Percentiles rank a stretch among this genome's conserved stretches.
phyloP scores from a whole-genome alignment of 92 coral and sea anemone genomes.

The Parazoanthus swiftii region DNA sequence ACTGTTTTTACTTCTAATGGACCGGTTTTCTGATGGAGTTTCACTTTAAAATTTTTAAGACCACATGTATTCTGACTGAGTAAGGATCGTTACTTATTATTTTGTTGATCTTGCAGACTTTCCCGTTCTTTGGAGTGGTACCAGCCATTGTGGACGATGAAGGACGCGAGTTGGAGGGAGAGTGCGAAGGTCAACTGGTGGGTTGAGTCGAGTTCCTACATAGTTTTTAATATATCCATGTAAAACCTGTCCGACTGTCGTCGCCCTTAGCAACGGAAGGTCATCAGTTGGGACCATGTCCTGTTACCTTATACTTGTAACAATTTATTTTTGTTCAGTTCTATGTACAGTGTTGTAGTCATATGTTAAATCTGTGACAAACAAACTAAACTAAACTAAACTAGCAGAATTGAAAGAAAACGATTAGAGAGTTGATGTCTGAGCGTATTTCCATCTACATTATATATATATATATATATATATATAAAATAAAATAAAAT shows the following conservation, averaged over 20 bases:
- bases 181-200: conserved; percentile 95
- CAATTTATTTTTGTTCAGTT: too few species aligned
- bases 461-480: too few species aligned
- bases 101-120: conserved; percentile 60
- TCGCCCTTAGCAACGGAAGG: not conserved
- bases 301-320: too few species aligned
- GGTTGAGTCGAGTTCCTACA: not conserved
- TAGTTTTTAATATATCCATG: not conserved
- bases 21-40: not conserved
- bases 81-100: not conserved
- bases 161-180: conserved; percentile 92
- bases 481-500: too few species aligned
- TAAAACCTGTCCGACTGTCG: not conserved
- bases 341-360: too few species aligned
- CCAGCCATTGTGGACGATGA: conserved; percentile 94
- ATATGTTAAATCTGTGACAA: too few species aligned
- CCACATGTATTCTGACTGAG: not conserved
- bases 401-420: not conserved
- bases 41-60: not conserved
- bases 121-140: conserved; percentile 97
- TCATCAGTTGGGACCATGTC: too few species aligned
- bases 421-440: not conserved
- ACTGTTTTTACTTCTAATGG: not conserved
- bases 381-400: too few species aligned
- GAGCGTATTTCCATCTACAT: not conserved